phyloP scores from a whole-genome alignment of 2,797 vertebrate genomes.

The Typhlichthys subterraneus region DNA sequence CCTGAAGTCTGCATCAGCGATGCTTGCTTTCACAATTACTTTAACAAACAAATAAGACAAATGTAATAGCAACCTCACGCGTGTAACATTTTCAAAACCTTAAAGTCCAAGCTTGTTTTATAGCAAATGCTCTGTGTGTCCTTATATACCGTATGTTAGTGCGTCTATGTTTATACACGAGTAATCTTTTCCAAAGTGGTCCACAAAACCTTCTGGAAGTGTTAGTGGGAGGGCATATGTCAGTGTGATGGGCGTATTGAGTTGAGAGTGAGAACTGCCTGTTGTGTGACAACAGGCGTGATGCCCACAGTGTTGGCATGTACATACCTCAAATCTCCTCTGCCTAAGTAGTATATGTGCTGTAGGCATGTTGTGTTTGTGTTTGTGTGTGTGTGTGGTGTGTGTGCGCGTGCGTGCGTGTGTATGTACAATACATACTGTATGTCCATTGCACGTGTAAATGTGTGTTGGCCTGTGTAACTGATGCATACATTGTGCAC shows the following conservation, averaged over 20 bases:
- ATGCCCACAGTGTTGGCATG: conserved; percentile 52
- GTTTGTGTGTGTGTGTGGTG: background rate
- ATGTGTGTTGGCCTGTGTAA: background rate
- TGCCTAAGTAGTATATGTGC: conserved; percentile 44
- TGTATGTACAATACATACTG: conserved; percentile 41
- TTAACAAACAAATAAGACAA: conserved; percentile 8
- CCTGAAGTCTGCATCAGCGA: background rate
- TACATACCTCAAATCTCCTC: conserved; percentile 44
- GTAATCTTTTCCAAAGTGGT: conserved; percentile 57
- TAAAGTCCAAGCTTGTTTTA: conserved; percentile 45
- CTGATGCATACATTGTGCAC: conserved; percentile 13
- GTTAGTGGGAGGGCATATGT: conserved; percentile 48
- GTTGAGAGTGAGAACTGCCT: conserved; percentile 42
- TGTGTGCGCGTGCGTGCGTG: conserved; percentile 17
- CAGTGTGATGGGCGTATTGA: conserved; percentile 21
- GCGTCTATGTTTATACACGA: conserved; percentile 60
- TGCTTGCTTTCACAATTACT: background rate
- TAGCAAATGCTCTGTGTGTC: conserved; percentile 46
- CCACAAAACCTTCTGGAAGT: conserved; percentile 56
- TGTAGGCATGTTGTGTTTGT: conserved; percentile 10
- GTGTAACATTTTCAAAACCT: conserved; percentile 36
- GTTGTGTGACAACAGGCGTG: conserved; percentile 50
- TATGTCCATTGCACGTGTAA: background rate
- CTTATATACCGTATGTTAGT: conserved; percentile 47
- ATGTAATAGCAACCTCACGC: conserved; percentile 35